Base-by-base conservation (phyloP, 2,888 invertebrate species). In the Leptinotarsa haldemani region DNA sequence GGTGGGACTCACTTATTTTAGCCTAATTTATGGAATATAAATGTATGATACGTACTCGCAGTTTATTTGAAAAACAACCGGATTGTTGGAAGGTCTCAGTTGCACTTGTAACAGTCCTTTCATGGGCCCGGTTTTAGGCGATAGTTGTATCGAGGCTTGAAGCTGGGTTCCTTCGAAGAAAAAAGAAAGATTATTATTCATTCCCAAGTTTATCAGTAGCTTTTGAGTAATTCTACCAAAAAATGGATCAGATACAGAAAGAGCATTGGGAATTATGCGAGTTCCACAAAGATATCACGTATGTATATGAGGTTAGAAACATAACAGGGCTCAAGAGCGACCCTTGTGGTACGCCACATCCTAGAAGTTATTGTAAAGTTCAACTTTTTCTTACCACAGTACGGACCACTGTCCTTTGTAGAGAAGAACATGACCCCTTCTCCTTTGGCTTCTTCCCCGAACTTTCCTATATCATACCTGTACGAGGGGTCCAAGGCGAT, bases 341-440 rank as follows among this genome's bases (percentile, higher is more conserved):
- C 1, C 40, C 9, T 9, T 40, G 40, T 40, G n/a, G 50, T 50
- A 50, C 50, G 15, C 16, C 50, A 50, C 5, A 50, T 16, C 7
- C 4, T 50, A n/a, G 0, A 4, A 3, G n/a, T 50, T 15, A 15
- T n/a, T 50, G 16, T 16, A 50, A 50, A 50, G n/a, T n/a, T 50
- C n/a, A 1, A 50, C 2, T 50, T 61, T 20, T 69, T 76, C 83
- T 83, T 88, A 89, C 91, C 91, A 83, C 91, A 91, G 83, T 85
- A 91, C 15, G 90, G 90, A 66, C 84, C 78, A 61, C 88, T 80
- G 50, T 86, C 87, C 79, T 88, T 86, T 0, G 91, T 91, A 1
- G 88, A 85, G 53, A 91, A 86, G 82, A 90, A 91, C 85, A 90
- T 89, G 58, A 89, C 88, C 50, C 91, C 91, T 70, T 88, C 84